These are phyloP conservation scores for Nomada goodeniana DNA, from an alignment of 2,888 invertebrate genomes.

Conservation along the genomic window DNA sequence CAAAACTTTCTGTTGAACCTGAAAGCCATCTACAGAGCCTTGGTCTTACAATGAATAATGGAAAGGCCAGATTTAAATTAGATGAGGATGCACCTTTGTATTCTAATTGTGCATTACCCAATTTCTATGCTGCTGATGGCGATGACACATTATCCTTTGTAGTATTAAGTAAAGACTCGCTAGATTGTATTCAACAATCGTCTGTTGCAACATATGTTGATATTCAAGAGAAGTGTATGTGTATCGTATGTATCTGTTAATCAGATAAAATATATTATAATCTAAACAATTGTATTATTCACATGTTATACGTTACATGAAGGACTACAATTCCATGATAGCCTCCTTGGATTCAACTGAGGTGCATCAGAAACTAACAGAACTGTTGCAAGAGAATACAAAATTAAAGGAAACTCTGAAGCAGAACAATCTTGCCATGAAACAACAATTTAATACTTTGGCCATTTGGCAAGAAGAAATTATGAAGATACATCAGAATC, in stretches of 20 bases:
- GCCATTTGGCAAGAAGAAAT: constrained; percentile 88
- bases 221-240: constrained; percentile 74
- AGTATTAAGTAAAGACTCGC: constrained; percentile 75
- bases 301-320: constrained; percentile 25
- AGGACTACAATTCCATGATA: constrained; percentile 78
- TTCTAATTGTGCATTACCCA: constrained; percentile 46
- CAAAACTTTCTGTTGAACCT: constrained; percentile 7
- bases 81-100: constrained; percentile 65
- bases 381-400: constrained; percentile 86
- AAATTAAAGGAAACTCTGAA: constrained; percentile 87
- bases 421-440: constrained; percentile 89
- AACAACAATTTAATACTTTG: constrained; percentile 88
- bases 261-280: background rate
- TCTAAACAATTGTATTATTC: constrained; percentile 4
- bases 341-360: constrained; percentile 83
- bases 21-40: constrained; percentile 72
- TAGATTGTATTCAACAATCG: constrained; percentile 73
- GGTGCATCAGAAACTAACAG: constrained; percentile 85
- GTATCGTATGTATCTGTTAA: constrained; percentile 67
- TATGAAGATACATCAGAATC: constrained; percentile 86
- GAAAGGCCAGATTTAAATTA: constrained; percentile 72
- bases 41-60: constrained; percentile 69
- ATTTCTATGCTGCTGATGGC: constrained; percentile 50
- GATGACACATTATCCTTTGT: constrained; percentile 79
- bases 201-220: constrained; percentile 75